Base-by-base conservation (phyloP, 2,888 invertebrate genomes). In the Amblyjoppa proteus region DNA sequence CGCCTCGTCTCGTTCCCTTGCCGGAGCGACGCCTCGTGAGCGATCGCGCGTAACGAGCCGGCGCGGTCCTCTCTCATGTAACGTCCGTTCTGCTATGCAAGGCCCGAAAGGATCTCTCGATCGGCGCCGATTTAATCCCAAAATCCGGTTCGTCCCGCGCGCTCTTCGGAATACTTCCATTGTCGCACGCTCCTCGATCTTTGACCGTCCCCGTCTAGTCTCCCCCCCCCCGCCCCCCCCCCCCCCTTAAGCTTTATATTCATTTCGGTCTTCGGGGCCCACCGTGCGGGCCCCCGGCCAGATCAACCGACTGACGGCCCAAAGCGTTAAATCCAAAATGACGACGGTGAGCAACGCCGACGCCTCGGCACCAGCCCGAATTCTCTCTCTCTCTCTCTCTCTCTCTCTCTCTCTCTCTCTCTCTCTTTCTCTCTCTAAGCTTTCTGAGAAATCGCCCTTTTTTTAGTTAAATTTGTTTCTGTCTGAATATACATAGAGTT, bases 61-160 rank as follows among this genome's bases (percentile, higher is more conserved):
- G 51, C 70, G 56, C 79, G 78, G 84, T 85, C 25, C 13, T 71
- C 73, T 70, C 31, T 38, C 31, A 11, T 31, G 64, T 34, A n/a
- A 34, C 13, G 34, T 64, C 64, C 64, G 34, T 64, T 31, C 31
- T 16, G 31, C 34, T 31, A 34, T 64, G 49, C 49, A 31, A 58
- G 75, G 49, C 61, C 74, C 74, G 28, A 45, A 74, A 28, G 31
- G 74, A 51, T 74, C 77, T 70, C 70, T 51, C 70, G 78, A 79
- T 84, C 84, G 87, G 88, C 88, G 87, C 89, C 89, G 83, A 87
- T 88, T 90, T 91, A 91, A 91, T 91, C 91, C 91, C 88, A 88
- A 92, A 93, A 92, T 93, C 93, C 93, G 93, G 93, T 93, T 93
- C 89, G 90, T 69, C 89, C 73, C 75, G 79, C 64, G 58, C 82